Conservation (phyloP, 2,113 vertebrate genomes). For the Narcine bancroftii region DNA sequence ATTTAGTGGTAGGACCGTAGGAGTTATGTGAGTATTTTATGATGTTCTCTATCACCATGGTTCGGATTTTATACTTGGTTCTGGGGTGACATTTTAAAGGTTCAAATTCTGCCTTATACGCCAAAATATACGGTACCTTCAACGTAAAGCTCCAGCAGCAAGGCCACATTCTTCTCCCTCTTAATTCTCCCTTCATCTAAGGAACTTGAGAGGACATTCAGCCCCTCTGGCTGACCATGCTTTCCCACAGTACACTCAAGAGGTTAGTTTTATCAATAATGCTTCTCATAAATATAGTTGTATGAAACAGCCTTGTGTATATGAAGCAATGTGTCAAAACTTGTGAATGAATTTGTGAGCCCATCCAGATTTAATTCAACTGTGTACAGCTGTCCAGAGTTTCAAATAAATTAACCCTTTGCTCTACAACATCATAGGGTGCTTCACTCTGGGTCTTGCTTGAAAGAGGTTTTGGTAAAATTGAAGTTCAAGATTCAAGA, state of each 20-base stretch:
- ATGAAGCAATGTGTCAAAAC: neutral
- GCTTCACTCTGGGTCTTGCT: neutral
- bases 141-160: neutral
- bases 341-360: constrained; percentile 24
- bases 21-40: too few species aligned
- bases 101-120: too few species aligned
- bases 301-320: constrained; percentile 9
- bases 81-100: too few species aligned
- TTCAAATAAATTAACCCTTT: constrained; percentile 24
- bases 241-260: neutral
- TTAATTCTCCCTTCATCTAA: neutral
- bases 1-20: too few species aligned
- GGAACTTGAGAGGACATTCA: neutral
- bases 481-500: too few species aligned
- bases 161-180: neutral
- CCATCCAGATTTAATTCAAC: neutral
- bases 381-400: constrained; percentile 21
- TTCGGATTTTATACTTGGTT: too few species aligned
- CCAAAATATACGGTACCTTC: too few species aligned
- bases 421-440: neutral
- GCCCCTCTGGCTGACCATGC: neutral
- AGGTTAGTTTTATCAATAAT: neutral
- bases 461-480: neutral
- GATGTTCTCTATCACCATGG: too few species aligned
- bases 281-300: neutral